Evolutionary conservation across 2,888 invertebrate species (phyloP).

Genomic region (Phytoseiulus persimilis): DNA sequence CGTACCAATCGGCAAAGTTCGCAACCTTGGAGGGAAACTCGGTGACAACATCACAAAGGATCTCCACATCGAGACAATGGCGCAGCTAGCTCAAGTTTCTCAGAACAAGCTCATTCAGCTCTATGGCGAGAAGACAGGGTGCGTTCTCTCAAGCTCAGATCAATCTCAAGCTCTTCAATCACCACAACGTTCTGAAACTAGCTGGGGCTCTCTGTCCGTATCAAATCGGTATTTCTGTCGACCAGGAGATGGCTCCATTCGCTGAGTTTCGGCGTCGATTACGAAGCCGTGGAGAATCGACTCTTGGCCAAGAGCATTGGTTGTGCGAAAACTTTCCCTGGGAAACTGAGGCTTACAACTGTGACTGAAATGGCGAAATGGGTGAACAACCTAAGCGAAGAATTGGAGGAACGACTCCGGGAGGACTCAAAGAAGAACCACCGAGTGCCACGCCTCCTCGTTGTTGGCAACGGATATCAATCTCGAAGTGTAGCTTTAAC

Average conservation of each 20-base stretch:
- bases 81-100: slow-evolving; percentile 64
- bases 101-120: slow-evolving; percentile 63
- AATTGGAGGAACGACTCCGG: slow-evolving; percentile 71
- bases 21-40: slow-evolving; percentile 86
- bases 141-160: slow-evolving; percentile 47
- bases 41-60: slow-evolving; percentile 68
- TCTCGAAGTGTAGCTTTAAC: neutral
- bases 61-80: slow-evolving; percentile 68
- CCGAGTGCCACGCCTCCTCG: slow-evolving; percentile 15
- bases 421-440: slow-evolving; percentile 12
- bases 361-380: slow-evolving; percentile 65
- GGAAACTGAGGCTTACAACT: slow-evolving; percentile 63
- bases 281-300: slow-evolving; percentile 73
- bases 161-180: no score
- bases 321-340: slow-evolving; percentile 86
- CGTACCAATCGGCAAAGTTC: slow-evolving; percentile 72
- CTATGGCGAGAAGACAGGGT: slow-evolving; percentile 83
- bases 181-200: no score
- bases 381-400: slow-evolving; percentile 68
- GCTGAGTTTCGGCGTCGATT: slow-evolving; percentile 74
- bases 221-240: no score
- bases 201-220: neutral
- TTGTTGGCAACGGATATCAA: slow-evolving; percentile 16
- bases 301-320: slow-evolving; percentile 86
- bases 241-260: slow-evolving; percentile 71